Conservation (phyloP, 2,888 invertebrate species). For the Liposcelis brunnea region DNA sequence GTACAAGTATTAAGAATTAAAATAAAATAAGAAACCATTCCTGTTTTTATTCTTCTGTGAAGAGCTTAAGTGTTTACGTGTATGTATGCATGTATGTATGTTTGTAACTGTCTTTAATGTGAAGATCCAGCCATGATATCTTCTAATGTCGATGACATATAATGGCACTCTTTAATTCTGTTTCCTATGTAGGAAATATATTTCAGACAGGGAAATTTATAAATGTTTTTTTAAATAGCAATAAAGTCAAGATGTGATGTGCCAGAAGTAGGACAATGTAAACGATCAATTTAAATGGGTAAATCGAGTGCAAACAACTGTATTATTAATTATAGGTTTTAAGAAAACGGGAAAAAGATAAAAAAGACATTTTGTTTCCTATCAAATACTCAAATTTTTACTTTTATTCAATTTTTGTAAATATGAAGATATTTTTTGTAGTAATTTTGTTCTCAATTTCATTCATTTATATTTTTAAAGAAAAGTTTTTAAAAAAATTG, state of each 20-base stretch:
- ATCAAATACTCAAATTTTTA: background rate
- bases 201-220: no score
- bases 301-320: background rate
- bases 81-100: slow-evolving; percentile 28
- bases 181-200: no score
- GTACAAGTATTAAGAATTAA: slow-evolving; percentile 14
- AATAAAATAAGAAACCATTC: slow-evolving; percentile 15
- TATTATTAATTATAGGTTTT: slow-evolving; percentile 8
- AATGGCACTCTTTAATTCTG: slow-evolving; percentile 18
- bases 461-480: no score
- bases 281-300: slow-evolving; percentile 8
- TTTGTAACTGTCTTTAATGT: slow-evolving; percentile 14
- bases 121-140: slow-evolving; percentile 23
- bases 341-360: slow-evolving; percentile 6
- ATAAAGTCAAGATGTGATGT: background rate
- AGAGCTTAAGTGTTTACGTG: slow-evolving; percentile 13
- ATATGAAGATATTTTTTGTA: no score
- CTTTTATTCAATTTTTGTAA: no score
- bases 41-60: no score
- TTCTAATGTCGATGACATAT: slow-evolving; percentile 23
- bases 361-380: slow-evolving; percentile 1
- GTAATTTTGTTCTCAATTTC: no score
- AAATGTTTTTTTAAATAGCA: no score
- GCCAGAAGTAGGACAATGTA: background rate
- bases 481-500: no score